These are phyloP conservation scores for human (Homo sapiens) DNA, from an alignment of 2,113 vertebrate genomes.

Conservation along the genomic window DNA sequence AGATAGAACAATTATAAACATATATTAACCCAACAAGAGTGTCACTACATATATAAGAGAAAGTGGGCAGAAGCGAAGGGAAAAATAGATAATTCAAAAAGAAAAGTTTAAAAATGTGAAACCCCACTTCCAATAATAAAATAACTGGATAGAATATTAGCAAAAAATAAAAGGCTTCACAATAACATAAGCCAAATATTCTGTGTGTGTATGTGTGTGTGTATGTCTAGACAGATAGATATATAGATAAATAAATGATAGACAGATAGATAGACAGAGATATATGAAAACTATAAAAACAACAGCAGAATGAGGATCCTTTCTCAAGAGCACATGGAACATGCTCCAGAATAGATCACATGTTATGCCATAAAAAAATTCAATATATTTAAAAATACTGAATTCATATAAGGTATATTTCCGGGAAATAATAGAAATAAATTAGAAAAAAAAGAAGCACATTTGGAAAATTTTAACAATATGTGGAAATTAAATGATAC, in stretches of 20 bases:
- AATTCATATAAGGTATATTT: no score
- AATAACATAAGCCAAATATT: neutral
- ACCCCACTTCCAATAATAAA: neutral
- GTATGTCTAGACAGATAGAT: no score
- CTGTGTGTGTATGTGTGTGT: neutral
- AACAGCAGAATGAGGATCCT: neutral
- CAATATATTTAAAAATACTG: no score
- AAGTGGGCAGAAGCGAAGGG: neutral
- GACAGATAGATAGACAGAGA: no score
- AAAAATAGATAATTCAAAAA: neutral
- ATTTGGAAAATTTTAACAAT: no score
- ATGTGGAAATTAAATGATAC: no score
- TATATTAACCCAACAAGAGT: neutral
- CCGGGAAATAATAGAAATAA: no score
- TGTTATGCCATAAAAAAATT: neutral
- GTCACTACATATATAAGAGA: neutral
- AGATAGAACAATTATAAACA: neutral
- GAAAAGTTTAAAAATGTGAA: neutral
- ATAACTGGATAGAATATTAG: neutral
- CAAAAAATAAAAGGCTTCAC: neutral
- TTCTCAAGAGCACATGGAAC: neutral
- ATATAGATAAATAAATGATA: no score
- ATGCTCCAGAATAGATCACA: neutral
- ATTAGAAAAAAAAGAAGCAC: no score
- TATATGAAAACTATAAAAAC: neutral